Evolutionary conservation across 2,113 vertebrate species (phyloP), one percentile per base, ranked within the genome.

Genomic region (Crotalus helleri): DNA sequence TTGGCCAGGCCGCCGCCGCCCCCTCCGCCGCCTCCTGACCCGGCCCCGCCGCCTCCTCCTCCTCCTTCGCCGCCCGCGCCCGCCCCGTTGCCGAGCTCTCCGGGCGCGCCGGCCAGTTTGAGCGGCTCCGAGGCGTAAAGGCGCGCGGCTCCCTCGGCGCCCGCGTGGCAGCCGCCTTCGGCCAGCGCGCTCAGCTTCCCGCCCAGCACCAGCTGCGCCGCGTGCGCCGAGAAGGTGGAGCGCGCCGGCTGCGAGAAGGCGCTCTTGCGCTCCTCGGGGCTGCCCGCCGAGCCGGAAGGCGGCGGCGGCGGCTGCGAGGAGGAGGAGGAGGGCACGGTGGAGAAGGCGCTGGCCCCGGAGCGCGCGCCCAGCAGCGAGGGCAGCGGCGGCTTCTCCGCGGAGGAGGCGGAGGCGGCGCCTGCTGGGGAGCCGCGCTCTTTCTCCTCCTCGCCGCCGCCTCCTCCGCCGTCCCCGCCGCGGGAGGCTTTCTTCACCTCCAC

Each of bases 241-340:
- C 98, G 98, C 0, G 98, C 96, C 88, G 99, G 99, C 96, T 99
- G 99, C 89, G 99, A 99, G 97, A 99, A 99, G 91, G 99, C 99
- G 96, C 99, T 99, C 90, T 99, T 99, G 87, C 99, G 97, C 95
- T 99, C 98, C 17, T 97, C 97, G 0, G 46, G 12, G 61, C 85
- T 88, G 7, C 87, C 92, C 29, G 87, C 90, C 49, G 49, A 9
- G 3, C 91, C 89, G 1, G 97, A 97, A 97, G 29, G 97, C 96
- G 49, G 49, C 49, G 49, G 49, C 39, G 49, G 49, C 49, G n/a
- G n/a, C n/a, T 8, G 49, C 49, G 49, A 51, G 7, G 49, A 51
- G 49, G 49, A 51, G 1, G 91, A 51, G 1, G 91, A 92, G 12
- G 97, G 93, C 29, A 99, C 98, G 0, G 98, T 98, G 44, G 98